Evolutionary conservation across 2,888 invertebrate species (phyloP), one percentile per base, ranked within the genome.

Genomic region (Andrena bicolor): DNA sequence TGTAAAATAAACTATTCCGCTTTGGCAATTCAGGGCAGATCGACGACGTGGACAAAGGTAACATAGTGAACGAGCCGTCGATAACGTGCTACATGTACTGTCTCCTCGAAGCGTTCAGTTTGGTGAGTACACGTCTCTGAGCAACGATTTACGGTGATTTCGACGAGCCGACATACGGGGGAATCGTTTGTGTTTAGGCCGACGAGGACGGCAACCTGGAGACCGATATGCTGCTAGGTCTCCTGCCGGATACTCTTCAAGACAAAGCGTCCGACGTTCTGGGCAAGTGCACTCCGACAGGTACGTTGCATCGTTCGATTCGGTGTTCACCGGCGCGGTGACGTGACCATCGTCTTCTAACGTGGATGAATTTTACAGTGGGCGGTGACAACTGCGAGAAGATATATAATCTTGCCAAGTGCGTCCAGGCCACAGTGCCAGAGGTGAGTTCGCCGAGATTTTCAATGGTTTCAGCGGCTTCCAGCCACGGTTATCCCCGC

Each of bases 31-130:
- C 71, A 93, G 92, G 71, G 0, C 65, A 91, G 77, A 93, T 93
- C 80, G 91, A 92, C 4, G 76, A 90, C 7, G 93, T 92, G 0
- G 89, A 87, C 65, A 70, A 82, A 0, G 93, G 93, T 0, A 61
- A 75, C 1, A 58, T 93, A n/a, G 3, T 64, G 0, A 81, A 92
- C 63, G 91, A 93, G 8, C 86, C 53, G 4, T 74, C 80, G n/a
- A 80, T 93, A 32, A 92, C 92, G 16, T 93, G 93, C 81, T 93
- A 93, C 88, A 92, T 93, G 91, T 87, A 77, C 82, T 93, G 93
- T 71, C 87, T 93, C 26, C 88, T 93, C 56, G 90, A 91, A 13
- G 86, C 93, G 2, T 91, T 93, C 77, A 91, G 93, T 76, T 82
- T 93, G 90, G 93, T 93, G 88, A 90, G 51, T 32, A 41, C 1